These are phyloP conservation scores for Choloepus hoffmanni DNA, from an alignment of 2,113 vertebrate genomes.

Conservation along the genomic window DNA sequence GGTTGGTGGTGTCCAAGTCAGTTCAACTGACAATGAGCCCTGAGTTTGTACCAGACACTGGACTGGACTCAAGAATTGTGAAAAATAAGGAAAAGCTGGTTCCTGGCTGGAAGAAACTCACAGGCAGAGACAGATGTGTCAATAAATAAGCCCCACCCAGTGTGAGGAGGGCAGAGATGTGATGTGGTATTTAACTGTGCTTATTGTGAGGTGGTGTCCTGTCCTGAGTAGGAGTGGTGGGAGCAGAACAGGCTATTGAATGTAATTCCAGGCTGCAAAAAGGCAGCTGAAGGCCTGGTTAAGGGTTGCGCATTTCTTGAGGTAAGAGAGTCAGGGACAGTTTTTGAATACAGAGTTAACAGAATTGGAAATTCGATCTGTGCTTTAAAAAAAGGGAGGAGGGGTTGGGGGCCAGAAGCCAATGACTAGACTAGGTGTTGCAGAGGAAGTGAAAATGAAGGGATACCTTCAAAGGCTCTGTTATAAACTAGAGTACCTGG, in stretches of 20 bases:
- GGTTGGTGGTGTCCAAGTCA: rapidly evolving
- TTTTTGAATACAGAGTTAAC: too few species aligned
- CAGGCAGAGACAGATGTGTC: not conserved
- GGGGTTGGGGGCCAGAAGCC: not conserved
- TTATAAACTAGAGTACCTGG: not conserved
- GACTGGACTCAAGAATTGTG: not conserved
- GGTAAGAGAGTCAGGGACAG: not conserved
- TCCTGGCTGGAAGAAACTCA: not conserved
- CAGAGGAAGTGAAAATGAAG: not conserved
- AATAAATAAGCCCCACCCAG: not conserved
- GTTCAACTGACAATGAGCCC: not conserved
- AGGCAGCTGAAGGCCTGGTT: not conserved
- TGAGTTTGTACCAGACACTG: not conserved
- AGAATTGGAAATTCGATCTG: not conserved
- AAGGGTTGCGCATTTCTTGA: not conserved
- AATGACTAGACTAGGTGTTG: rapidly evolving
- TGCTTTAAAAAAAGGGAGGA: not conserved
- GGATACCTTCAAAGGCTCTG: not conserved
- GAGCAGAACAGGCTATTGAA: not conserved
- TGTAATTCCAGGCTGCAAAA: not conserved
- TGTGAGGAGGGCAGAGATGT: not conserved
- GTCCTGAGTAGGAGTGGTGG: too few species aligned
- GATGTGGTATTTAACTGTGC: too few species aligned
- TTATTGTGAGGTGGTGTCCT: too few species aligned
- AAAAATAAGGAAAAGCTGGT: not conserved